A percentile compares a stretch with the other conserved stretches of the same genome.
Conservation (phyloP, 2,797 vertebrate genomes). For the Siniperca scherzeri region DNA sequence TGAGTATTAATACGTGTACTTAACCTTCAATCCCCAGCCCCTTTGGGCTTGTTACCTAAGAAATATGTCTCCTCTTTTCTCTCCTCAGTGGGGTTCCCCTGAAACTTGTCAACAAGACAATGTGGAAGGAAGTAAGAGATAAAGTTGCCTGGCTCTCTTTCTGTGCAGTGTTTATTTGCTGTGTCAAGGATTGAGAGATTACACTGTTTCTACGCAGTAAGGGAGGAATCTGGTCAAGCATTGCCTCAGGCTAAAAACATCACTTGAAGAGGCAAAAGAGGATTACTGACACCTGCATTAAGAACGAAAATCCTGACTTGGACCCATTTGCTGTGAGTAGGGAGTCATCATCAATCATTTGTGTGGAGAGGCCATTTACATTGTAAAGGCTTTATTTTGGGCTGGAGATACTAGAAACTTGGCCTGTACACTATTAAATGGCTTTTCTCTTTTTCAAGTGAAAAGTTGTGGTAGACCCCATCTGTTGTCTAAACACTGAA, state of each 20-base stretch:
- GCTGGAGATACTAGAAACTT: slow-evolving; percentile 37
- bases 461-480: not conserved
- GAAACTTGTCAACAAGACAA: slow-evolving; percentile 86
- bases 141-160: slow-evolving; percentile 85
- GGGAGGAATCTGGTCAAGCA: slow-evolving; percentile 86
- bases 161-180: slow-evolving; percentile 88
- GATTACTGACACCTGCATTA: slow-evolving; percentile 86
- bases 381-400: slow-evolving; percentile 65
- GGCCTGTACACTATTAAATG: slow-evolving; percentile 38
- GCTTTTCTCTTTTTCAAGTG: slow-evolving; percentile 28
- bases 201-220: slow-evolving; percentile 84
- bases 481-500: slow-evolving; percentile 21
- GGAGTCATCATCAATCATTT: slow-evolving; percentile 83
- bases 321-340: slow-evolving; percentile 76
- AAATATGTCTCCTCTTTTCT: slow-evolving; percentile 80
- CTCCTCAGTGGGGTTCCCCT: slow-evolving; percentile 67
- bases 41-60: slow-evolving; percentile 79
- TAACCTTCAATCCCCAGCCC: slow-evolving; percentile 82
- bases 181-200: slow-evolving; percentile 91
- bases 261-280: slow-evolving; percentile 79
- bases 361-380: slow-evolving; percentile 57
- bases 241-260: slow-evolving; percentile 85
- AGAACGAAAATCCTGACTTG: slow-evolving; percentile 79
- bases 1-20: slow-evolving; percentile 79
- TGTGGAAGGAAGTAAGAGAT: slow-evolving; percentile 89